phyloP scores from a whole-genome alignment of 2,797 vertebrate species.

The Craterocephalus amniculus region DNA sequence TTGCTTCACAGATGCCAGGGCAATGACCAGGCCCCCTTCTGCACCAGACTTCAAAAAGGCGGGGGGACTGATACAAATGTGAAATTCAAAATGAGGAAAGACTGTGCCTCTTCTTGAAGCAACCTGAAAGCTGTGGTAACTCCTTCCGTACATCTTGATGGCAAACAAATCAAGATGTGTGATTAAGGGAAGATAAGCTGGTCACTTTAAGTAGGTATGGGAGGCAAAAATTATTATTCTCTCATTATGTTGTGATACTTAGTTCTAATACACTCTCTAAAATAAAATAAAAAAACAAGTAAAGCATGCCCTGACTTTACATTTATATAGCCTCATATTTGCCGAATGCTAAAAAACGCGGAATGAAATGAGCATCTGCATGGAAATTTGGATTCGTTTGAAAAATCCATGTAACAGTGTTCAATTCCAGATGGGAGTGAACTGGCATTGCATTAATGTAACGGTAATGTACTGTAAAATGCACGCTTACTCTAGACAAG shows the following conservation, averaged over 20 bases:
- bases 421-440: conserved; percentile 28
- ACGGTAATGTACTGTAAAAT: conserved; percentile 55
- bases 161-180: not conserved
- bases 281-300: too few species aligned
- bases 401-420: not conserved
- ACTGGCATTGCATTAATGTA: conserved; percentile 36
- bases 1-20: not conserved
- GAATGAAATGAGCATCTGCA: not conserved
- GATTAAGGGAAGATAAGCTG: not conserved
- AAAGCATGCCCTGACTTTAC: too few species aligned
- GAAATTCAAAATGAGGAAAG: not conserved
- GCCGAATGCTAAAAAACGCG: too few species aligned
- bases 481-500: conserved; percentile 31
- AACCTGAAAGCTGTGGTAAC: not conserved
- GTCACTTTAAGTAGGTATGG: not conserved
- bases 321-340: too few species aligned
- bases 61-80: not conserved
- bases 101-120: not conserved
- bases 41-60: not conserved
- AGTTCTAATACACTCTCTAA: too few species aligned
- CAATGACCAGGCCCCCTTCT: not conserved
- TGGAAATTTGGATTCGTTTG: conserved; percentile 5
- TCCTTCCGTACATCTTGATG: not conserved
- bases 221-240: too few species aligned
- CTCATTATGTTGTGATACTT: too few species aligned